phyloP scores from a whole-genome alignment of 2,113 vertebrate species.

The Erinaceus europaeus region DNA sequence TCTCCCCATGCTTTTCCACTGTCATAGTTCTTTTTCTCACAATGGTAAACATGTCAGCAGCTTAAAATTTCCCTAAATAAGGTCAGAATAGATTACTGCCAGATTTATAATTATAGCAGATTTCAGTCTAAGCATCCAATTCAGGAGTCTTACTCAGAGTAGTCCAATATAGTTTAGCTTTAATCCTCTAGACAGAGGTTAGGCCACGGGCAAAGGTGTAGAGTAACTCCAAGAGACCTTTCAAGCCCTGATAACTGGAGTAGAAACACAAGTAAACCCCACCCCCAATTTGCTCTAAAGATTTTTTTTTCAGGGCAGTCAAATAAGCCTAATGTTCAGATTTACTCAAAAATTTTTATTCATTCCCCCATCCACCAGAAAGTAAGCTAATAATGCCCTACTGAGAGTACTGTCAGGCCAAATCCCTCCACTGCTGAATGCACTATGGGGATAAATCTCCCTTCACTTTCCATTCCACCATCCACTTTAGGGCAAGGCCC shows the following conservation, averaged over 20 bases:
- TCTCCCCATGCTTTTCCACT: accelerated
- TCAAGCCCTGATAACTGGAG: constrained; percentile 54
- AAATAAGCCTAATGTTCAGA: constrained; percentile 70
- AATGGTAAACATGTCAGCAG: constrained; percentile 25
- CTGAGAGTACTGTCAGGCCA: constrained; percentile 60
- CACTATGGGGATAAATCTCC: constrained; percentile 67
- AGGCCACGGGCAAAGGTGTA: not conserved
- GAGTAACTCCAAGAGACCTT: not conserved
- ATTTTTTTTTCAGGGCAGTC: constrained; percentile 68
- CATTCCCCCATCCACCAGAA: constrained; percentile 70
- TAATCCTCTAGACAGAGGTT: not conserved
- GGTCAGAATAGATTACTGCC: not conserved
- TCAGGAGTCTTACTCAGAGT: not conserved
- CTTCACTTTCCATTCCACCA: constrained; percentile 79
- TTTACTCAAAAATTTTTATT: constrained; percentile 74
- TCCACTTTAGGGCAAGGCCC: constrained; percentile 74
- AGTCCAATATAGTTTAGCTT: not conserved
- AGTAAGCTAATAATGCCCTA: constrained; percentile 76
- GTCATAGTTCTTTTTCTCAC: not conserved
- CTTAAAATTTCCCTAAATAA: constrained; percentile 1
- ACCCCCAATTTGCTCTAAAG: constrained; percentile 71
- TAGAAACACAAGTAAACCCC: constrained; percentile 55
- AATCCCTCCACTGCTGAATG: constrained; percentile 70
- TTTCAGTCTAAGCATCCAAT: not conserved
- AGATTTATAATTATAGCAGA: not conserved